These are phyloP conservation scores for Grapholita molesta DNA, from an alignment of 1,140 invertebrate species.

Conservation along the genomic window DNA sequence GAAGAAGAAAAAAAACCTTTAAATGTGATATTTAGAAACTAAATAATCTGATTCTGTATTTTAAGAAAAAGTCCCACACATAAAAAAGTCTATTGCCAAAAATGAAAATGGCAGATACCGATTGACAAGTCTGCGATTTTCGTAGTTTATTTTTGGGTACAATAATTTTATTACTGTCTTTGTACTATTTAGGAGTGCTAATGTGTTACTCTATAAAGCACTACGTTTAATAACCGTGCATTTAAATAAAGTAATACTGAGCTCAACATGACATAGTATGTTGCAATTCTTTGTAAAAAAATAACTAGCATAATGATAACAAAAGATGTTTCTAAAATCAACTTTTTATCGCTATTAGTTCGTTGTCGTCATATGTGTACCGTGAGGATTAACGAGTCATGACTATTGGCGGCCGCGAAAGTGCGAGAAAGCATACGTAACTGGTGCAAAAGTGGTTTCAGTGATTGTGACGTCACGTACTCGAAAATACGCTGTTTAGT, in stretches of 20 bases:
- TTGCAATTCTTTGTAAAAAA: slow-evolving; percentile 55
- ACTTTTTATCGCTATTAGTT: slow-evolving; percentile 55
- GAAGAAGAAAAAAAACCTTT: background rate
- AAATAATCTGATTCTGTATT: background rate
- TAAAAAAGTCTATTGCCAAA: slow-evolving; percentile 47
- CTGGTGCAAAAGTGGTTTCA: slow-evolving; percentile 59
- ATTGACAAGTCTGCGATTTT: slow-evolving; percentile 72
- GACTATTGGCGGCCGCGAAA: slow-evolving; percentile 44
- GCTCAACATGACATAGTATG: slow-evolving; percentile 32
- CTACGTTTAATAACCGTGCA: slow-evolving; percentile 25
- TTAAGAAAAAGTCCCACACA: background rate
- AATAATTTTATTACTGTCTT: slow-evolving; percentile 54
- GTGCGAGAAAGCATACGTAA: slow-evolving; percentile 62
- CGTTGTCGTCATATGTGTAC: slow-evolving; percentile 65
- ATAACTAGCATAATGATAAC: slow-evolving; percentile 69
- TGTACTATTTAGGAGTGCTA: slow-evolving; percentile 40
- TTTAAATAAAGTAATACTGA: slow-evolving; percentile 27
- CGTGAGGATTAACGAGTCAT: slow-evolving; percentile 58
- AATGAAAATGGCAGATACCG: slow-evolving; percentile 61
- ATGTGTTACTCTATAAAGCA: slow-evolving; percentile 35
- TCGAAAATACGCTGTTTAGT: slow-evolving; percentile 66
- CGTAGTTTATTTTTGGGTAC: slow-evolving; percentile 71
- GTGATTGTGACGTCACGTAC: slow-evolving; percentile 72
- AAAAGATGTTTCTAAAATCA: slow-evolving; percentile 75
- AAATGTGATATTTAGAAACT: background rate